Conservation (phyloP, 2,113 vertebrate species). For the Vulpes lagopus region DNA sequence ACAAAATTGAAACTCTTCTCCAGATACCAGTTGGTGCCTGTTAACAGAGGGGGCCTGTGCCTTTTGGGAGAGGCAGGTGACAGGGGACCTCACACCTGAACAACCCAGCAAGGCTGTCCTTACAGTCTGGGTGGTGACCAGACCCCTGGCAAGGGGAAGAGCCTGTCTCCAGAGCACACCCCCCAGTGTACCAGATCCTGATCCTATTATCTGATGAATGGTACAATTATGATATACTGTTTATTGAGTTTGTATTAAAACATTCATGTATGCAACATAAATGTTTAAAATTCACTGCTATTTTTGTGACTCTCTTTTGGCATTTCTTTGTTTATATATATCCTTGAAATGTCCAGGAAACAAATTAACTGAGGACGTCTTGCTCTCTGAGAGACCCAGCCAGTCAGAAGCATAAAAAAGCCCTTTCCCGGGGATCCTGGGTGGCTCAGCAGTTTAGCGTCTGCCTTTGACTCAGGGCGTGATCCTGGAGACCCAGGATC, state of each 20-base stretch:
- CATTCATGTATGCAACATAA: background rate
- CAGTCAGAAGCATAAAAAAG: background rate
- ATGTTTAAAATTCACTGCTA: slow-evolving; percentile 13
- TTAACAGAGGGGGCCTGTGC: background rate
- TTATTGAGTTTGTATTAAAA: slow-evolving; percentile 8
- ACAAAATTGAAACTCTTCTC: background rate
- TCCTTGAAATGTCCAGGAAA: background rate
- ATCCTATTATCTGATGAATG: background rate
- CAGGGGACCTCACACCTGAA: background rate
- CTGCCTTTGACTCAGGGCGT: too few relatives aligned
- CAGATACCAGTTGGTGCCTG: background rate
- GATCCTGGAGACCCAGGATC: too few relatives aligned
- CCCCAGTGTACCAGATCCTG: background rate
- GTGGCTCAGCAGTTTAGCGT: too few relatives aligned
- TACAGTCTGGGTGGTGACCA: background rate
- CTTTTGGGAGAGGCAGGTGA: background rate
- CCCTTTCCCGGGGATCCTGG: background rate
- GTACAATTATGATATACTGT: background rate
- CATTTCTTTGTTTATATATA: background rate
- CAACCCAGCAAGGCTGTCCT: background rate
- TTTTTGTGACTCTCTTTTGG: background rate
- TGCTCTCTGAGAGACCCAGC: background rate
- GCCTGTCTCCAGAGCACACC: background rate
- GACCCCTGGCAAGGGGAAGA: too few relatives aligned
- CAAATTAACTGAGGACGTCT: background rate